A percentile compares a stretch with the other conserved stretches of the same genome.
phyloP scores from a whole-genome alignment of 2,888 invertebrate species.

The Esperia sulphurella region DNA sequence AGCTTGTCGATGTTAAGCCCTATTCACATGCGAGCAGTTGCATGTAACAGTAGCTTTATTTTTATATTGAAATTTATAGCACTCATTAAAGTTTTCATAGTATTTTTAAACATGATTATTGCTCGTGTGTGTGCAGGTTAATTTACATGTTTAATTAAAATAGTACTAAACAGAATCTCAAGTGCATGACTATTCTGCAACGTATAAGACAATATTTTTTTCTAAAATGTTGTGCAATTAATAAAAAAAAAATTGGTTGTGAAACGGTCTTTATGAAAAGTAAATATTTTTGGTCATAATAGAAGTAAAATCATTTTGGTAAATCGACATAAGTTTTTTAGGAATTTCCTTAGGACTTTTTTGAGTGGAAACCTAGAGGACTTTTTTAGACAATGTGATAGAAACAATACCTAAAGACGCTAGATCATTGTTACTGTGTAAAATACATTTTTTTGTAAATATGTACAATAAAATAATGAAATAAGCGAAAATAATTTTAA shows the following conservation, averaged over 20 bases:
- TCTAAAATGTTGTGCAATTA: not conserved
- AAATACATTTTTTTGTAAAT: conserved; percentile 72
- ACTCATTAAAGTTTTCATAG: conserved; percentile 50
- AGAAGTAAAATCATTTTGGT: not conserved
- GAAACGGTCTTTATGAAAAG: conserved; percentile 35
- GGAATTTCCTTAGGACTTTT: conserved; percentile 7
- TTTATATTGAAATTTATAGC: conserved; percentile 48
- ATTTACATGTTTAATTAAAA: conserved; percentile 9
- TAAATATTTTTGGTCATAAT: not conserved
- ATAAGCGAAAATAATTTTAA: conserved; percentile 69
- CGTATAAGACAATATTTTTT: conserved; percentile 5
- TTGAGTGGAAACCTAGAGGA: conserved; percentile 18
- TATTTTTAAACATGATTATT: conserved; percentile 32
- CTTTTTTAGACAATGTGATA: conserved; percentile 67
- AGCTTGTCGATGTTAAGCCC: conserved; percentile 51
- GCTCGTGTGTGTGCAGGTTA: conserved; percentile 37
- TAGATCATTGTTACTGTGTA: conserved; percentile 79
- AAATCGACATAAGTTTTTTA: conserved; percentile 11
- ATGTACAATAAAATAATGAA: conserved; percentile 73
- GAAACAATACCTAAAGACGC: conserved; percentile 76
- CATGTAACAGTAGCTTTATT: conserved; percentile 35
- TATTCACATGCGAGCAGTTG: conserved; percentile 33
- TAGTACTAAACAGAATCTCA: conserved; percentile 2
- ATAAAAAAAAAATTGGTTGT: conserved; percentile 39
- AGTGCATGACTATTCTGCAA: conserved; percentile 23